phyloP scores from a whole-genome alignment of 2,797 vertebrate genomes.

The Oreortyx pictus region DNA sequence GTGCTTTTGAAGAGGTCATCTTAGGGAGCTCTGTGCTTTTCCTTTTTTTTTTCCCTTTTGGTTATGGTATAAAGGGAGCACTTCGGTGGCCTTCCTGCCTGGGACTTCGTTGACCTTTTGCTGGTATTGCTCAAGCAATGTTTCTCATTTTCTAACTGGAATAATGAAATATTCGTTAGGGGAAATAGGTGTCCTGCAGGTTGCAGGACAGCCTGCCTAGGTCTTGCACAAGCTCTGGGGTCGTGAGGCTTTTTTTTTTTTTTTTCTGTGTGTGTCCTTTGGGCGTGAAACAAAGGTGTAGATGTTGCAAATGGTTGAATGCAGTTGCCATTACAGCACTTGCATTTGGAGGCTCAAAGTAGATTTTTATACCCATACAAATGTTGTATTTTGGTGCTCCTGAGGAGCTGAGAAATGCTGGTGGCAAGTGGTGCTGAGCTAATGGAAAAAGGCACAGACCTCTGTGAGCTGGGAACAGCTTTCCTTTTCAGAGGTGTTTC shows the following conservation, averaged over 20 bases:
- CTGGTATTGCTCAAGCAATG: background rate
- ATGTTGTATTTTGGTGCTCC: background rate
- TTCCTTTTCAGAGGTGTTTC: background rate
- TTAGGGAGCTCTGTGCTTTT: background rate
- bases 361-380: background rate
- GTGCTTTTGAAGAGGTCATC: background rate
- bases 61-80: background rate
- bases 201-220: background rate
- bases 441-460: conserved; percentile 15
- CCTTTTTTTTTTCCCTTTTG: background rate
- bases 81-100: background rate
- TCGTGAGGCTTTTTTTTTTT: background rate
- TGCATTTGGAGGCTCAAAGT: background rate
- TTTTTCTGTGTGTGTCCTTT: background rate
- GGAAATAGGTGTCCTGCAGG: background rate
- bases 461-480: conserved; percentile 11
- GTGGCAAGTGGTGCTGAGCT: conserved; percentile 10
- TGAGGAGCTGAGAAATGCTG: conserved; percentile 43
- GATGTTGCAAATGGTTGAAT: background rate
- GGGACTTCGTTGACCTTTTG: background rate
- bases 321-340: background rate
- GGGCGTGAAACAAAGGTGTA: background rate
- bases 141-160: background rate
- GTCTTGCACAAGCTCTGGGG: background rate
- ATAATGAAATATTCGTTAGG: background rate